Evolutionary conservation across 2,113 vertebrate species (phyloP).

Genomic region (Percopsis transmontana): DNA sequence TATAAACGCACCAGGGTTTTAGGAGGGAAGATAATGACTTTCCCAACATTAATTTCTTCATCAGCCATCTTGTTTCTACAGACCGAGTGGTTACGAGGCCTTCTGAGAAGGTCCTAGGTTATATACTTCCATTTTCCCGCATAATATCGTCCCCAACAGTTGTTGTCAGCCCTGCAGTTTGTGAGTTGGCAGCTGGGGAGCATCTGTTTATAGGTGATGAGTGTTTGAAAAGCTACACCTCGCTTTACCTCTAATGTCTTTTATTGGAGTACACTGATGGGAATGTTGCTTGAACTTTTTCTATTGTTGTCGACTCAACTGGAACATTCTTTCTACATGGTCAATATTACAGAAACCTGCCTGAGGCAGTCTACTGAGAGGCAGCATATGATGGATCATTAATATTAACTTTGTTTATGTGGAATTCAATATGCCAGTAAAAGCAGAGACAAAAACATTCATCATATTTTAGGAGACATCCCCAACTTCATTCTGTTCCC

Average conservation of each 20-base stretch:
- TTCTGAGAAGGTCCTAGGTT: conserved; percentile 73
- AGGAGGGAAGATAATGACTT: conserved; percentile 79
- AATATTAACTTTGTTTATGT: conserved; percentile 73
- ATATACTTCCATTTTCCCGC: conserved; percentile 60
- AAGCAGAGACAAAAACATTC: conserved; percentile 40
- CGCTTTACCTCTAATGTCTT: conserved; percentile 74
- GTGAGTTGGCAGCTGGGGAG: conserved; percentile 73
- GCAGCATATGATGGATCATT: conserved; percentile 67
- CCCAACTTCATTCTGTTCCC: conserved; percentile 11
- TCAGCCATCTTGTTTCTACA: conserved; percentile 82
- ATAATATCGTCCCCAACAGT: conserved; percentile 69
- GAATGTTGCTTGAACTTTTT: conserved; percentile 64
- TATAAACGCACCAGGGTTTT: conserved; percentile 82
- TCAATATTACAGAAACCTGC: conserved; percentile 53
- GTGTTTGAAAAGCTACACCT: conserved; percentile 70
- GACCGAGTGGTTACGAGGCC: conserved; percentile 76
- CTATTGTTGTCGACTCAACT: conserved; percentile 62
- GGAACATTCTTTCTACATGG: conserved; percentile 55
- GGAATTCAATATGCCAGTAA: conserved; percentile 67
- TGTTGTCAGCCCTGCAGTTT: conserved; percentile 70
- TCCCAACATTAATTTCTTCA: conserved; percentile 77
- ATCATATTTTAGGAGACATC: conserved; percentile 39
- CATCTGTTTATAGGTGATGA: conserved; percentile 78
- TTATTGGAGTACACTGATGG: conserved; percentile 68
- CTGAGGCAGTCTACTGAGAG: conserved; percentile 43